phyloP scores from a whole-genome alignment of 2,797 vertebrate genomes.

The Hydrophis major region DNA sequence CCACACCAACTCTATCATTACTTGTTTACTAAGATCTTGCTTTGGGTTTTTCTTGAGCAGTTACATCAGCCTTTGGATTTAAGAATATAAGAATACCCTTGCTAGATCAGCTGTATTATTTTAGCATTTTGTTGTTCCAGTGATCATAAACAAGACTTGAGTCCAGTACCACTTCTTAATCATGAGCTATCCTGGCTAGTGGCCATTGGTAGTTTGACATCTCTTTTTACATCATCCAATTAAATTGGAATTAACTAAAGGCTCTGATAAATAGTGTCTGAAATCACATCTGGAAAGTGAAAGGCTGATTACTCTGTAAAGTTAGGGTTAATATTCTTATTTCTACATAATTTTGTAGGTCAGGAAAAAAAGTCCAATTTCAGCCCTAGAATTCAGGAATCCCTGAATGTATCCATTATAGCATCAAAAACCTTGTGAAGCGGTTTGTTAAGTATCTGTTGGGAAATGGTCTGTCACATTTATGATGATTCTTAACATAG shows the following conservation, averaged over 20 bases:
- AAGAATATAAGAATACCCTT: background rate
- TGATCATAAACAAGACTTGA: background rate
- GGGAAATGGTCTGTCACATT: background rate
- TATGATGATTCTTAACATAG: background rate
- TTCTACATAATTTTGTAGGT: background rate
- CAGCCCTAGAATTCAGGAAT: background rate
- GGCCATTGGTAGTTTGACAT: background rate
- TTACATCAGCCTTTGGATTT: background rate
- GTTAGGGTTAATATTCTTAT: background rate
- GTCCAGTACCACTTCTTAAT: background rate
- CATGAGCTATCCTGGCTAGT: background rate
- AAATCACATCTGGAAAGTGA: background rate
- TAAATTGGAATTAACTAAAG: background rate
- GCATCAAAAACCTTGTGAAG: background rate
- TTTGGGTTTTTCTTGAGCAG: background rate
- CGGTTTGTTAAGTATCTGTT: background rate
- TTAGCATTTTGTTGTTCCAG: background rate
- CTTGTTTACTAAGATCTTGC: background rate
- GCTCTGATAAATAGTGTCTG: background rate
- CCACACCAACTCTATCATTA: background rate
- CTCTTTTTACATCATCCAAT: background rate
- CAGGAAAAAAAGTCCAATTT: background rate
- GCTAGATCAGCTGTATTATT: background rate
- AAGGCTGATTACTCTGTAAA: background rate
- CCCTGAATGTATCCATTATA: background rate